Evolutionary conservation across 2,113 vertebrate genomes (phyloP).

Genomic region (Vanacampus margaritifer): DNA sequence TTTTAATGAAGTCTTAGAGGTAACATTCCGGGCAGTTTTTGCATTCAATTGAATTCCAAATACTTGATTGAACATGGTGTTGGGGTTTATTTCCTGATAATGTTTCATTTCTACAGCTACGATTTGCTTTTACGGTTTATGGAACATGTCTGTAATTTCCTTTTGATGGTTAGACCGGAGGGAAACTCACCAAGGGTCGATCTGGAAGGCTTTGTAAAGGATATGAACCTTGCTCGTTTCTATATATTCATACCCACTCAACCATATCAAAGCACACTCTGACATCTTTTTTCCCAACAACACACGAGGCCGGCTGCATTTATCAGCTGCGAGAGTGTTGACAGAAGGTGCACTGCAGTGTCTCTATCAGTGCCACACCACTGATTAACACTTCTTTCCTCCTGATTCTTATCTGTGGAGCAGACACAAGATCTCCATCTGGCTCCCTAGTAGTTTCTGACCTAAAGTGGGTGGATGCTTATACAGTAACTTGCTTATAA

Average conservation of each 20-base stretch:
- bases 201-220: conserved; percentile 13
- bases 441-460: conserved; percentile 1
- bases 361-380: conserved; percentile 31
- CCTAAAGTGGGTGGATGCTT: not conserved
- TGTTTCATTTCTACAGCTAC: conserved; percentile 13
- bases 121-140: conserved; percentile 7
- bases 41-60: conserved; percentile 13
- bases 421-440: conserved; percentile 30
- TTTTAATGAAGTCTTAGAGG: conserved; percentile 43
- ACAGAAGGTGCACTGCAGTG: conserved; percentile 35
- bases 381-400: conserved; percentile 28
- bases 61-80: conserved; percentile 1
- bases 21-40: conserved; percentile 23
- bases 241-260: not conserved
- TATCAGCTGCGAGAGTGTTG: conserved; percentile 28
- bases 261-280: not conserved
- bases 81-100: not conserved
- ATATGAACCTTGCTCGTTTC: conserved; percentile 7
- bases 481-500: not conserved
- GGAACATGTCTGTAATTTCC: not conserved
- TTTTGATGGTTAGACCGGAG: not conserved
- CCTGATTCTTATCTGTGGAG: conserved; percentile 40
- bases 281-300: not conserved
- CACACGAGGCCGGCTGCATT: conserved; percentile 17
- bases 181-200: conserved; percentile 11